Base-by-base conservation (phyloP, 2,888 invertebrate genomes). In the Clusia tigrina region DNA sequence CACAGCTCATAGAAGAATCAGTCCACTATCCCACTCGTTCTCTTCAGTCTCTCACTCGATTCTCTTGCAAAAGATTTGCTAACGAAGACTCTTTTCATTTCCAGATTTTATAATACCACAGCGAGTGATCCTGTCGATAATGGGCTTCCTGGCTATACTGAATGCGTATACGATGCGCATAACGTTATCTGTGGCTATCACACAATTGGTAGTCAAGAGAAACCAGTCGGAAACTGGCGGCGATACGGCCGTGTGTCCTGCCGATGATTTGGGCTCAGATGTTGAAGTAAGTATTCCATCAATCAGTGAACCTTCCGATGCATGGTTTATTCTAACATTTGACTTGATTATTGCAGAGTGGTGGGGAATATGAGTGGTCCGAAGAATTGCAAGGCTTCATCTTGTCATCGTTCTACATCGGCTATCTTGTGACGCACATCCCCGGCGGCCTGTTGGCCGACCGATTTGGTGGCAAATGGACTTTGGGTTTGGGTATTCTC, bases 381-480 rank as follows among this genome's bases (percentile, higher is more conserved):
- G 88, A 90, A 78, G 83, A 87, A 61, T 87, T 89, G 1, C 91
- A 92, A 84, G 94, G 94, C 0, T 82, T 91, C 42, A 92, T 94
- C 51, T 85, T 94, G 2, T 91, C 92, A 54, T 89, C 93, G 0
- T 94, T 95, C 82, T 95, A 92, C 84, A 93, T 92, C 86, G 94
- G 94, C 1, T 94, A 94, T 83, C 89, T 94, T 1, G 64, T 92
- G 0, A 93, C 93, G 0, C 94, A 94, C 76, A 81, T 95, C 25
- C 94, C 94, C 0, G 94, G 94, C 52, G 94, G 94, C 60, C 85
- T 91, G 58, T 77, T 95, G 38, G 91, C 94, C 0, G 93, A 93
- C 73, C 88, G 88, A 69, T 92, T 92, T 69, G 95, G 95, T 20
- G 95, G 94, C 17, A 95, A 95, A 81, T 91, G 93, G 84, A 89